Evolutionary conservation across 2,113 vertebrate species (phyloP), one percentile per base, ranked within the genome.

Genomic region (Nannobrachium achirus): DNA sequence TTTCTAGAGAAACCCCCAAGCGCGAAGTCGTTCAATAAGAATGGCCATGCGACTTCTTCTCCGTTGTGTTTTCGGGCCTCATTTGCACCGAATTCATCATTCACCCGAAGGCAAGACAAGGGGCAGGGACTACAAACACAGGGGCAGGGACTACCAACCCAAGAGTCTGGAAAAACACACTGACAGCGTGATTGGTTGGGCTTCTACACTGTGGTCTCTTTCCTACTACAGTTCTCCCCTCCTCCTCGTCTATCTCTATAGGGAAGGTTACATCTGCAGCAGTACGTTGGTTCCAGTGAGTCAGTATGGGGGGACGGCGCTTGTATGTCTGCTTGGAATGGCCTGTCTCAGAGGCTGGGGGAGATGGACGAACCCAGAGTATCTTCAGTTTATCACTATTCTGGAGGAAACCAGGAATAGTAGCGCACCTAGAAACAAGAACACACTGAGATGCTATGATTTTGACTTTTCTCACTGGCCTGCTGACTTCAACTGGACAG

Each of bases 381-480:
- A 94, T 50, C 73, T 91, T 41, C 93, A 94, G 78, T 94, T 94
- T 73, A 91, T 94, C 70, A 86, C 82, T 51, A 89, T 94, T 69
- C 85, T 94, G 68, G 92, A 93, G 58, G 92, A 93, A 16, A 86
- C 91, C 39, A 91, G 90, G 56, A 88, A 81, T 61, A 91, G 86
- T 61, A 84, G 91, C 68, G 92, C 85, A 0, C 66, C 76, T 14
- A 92, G 91, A 52, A 92, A 92, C 87, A 94, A 94, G 92, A 92
- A 78, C 53, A 91, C 88, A 77, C 89, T 94, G 0, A 81, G 91
- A 48, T 72, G 75, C 69, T 94, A 92, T 76, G 93, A 94, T 68
- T 94, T 94, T 5, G 89, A 93, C 75, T 94, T 94, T 69, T 78
- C 82, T 66, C 91, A 92, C 76, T 94, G 93, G 93, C 93, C 93